phyloP scores from a whole-genome alignment of 2,888 invertebrate genomes.

The Allygus modestus region DNA sequence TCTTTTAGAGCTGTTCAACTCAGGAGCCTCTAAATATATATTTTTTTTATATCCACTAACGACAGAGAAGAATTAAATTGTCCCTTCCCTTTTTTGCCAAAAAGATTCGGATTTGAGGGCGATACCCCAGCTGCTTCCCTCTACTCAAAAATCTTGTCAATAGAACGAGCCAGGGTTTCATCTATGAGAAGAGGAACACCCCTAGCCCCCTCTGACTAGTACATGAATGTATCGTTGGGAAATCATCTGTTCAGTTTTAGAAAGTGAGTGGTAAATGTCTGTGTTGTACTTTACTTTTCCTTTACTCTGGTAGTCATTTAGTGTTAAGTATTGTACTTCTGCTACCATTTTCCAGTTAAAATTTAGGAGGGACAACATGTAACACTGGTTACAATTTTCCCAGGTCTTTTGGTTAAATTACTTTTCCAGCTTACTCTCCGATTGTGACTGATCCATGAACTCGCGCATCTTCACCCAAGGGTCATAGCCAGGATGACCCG shows the following conservation, averaged over 20 bases:
- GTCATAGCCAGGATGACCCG: too few species aligned
- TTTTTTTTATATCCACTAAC: neutral
- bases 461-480: too few species aligned
- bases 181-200: constrained; percentile 1
- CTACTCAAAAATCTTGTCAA: neutral
- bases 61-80: neutral
- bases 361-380: neutral
- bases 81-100: neutral
- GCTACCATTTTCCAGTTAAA: neutral
- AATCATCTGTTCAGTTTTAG: neutral
- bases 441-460: too few species aligned
- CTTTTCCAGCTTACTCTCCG: neutral
- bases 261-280: neutral
- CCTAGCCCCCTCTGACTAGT: neutral
- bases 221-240: neutral
- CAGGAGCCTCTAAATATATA: neutral
- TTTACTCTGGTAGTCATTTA: neutral
- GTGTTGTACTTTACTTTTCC: neutral
- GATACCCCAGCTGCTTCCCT: neutral
- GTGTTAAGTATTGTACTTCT: neutral
- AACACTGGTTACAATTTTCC: neutral
- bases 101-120: neutral
- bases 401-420: neutral
- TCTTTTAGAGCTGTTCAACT: neutral
- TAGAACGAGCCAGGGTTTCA: neutral